Percentiles rank a stretch among this genome's conserved stretches.
phyloP scores from a whole-genome alignment of 2,888 invertebrate species.

The Eumacrocentrus americanus region DNA sequence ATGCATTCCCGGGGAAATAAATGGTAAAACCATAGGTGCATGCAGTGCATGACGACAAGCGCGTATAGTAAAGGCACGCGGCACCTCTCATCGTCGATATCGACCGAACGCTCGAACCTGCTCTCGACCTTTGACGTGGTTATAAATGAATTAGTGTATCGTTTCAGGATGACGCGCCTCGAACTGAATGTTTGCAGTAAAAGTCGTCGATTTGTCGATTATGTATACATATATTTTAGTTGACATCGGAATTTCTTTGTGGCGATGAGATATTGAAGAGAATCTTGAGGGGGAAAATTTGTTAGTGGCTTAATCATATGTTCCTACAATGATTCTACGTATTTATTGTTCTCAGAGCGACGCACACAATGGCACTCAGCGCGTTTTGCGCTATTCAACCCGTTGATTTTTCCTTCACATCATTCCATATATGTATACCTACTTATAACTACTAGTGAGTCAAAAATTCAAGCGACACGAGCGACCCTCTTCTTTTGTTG shows the following conservation, averaged over 20 bases:
- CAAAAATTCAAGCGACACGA: too few species aligned
- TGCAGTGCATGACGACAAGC: conserved; percentile 8
- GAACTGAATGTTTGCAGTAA: conserved; percentile 35
- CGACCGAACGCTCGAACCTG: conserved; percentile 20
- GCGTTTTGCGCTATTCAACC: too few species aligned
- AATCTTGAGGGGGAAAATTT: conserved; percentile 43
- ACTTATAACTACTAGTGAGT: too few species aligned
- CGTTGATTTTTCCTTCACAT: too few species aligned
- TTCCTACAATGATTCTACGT: conserved; percentile 52
- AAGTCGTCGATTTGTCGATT: background rate
- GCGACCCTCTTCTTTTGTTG: background rate
- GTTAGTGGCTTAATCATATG: conserved; percentile 52
- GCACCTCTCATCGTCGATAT: conserved; percentile 13
- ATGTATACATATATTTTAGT: too few species aligned
- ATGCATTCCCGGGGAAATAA: background rate
- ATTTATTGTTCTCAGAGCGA: conserved; percentile 47
- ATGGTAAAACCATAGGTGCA: background rate
- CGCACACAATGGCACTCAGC: conserved; percentile 16
- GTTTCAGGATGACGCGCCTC: too few species aligned
- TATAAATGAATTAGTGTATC: conserved; percentile 24
- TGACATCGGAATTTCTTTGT: too few species aligned
- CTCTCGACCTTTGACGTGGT: conserved; percentile 26
- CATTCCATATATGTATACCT: background rate
- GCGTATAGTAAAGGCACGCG: conserved; percentile 10
- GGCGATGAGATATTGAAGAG: background rate